phyloP scores from a whole-genome alignment of 2,888 invertebrate species.

The Pachydiplax longipennis region DNA sequence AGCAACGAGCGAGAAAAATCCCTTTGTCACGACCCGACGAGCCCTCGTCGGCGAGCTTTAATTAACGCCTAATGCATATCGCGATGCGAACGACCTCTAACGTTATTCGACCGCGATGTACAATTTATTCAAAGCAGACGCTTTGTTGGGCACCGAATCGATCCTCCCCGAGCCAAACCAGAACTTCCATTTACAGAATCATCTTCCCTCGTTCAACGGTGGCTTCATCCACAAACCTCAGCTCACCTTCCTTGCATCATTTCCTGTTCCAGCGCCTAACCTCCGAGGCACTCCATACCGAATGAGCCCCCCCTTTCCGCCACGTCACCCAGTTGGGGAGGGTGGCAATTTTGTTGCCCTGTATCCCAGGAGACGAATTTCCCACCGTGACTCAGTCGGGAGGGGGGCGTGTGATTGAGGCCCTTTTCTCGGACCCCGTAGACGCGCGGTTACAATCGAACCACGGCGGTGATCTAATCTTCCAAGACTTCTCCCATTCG shows the following conservation, averaged over 20 bases:
- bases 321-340: conserved; percentile 18
- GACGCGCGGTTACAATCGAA: conserved; percentile 3
- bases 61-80: too few relatives aligned
- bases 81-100: too few relatives aligned
- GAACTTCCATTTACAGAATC: too few relatives aligned
- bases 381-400: conserved; percentile 10
- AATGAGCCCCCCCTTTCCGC: neutral
- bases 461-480: conserved; percentile 25
- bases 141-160: too few relatives aligned
- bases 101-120: too few relatives aligned
- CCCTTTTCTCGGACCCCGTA: neutral
- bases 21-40: too few relatives aligned
- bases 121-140: too few relatives aligned
- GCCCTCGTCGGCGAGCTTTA: too few relatives aligned
- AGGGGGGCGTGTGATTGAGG: neutral
- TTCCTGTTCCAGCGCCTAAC: neutral
- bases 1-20: too few relatives aligned
- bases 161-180: neutral
- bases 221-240: neutral
- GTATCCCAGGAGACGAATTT: conserved; percentile 44
- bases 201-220: neutral
- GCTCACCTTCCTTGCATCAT: neutral
- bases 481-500: neutral
- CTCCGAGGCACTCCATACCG: neutral
- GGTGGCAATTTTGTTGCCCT: conserved; percentile 34